phyloP scores from a whole-genome alignment of 1,140 invertebrate genomes.

The Grapholita molesta region DNA sequence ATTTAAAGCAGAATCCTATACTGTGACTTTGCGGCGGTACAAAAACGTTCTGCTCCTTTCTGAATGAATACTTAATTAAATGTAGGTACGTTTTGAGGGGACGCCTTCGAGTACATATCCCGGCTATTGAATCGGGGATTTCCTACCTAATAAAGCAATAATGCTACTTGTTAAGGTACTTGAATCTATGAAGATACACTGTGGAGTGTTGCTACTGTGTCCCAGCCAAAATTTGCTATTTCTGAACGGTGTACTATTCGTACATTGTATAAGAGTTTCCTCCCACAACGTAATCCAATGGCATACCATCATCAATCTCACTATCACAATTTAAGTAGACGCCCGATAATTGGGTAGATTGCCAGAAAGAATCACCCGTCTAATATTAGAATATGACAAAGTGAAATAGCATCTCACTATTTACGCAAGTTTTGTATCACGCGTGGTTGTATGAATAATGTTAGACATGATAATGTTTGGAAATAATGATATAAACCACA shows the following conservation, averaged over 20 bases:
- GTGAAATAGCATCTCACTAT: conserved; percentile 4
- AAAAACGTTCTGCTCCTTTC: neutral
- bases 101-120: too few species aligned
- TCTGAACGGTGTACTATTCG: neutral
- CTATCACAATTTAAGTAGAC: neutral
- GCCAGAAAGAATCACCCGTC: conserved; percentile 4
- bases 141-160: too few species aligned
- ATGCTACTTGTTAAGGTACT: too few species aligned
- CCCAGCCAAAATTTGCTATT: neutral
- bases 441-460: neutral
- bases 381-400: conserved; percentile 22
- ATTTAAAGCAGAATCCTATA: neutral
- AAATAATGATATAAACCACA: neutral
- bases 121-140: too few species aligned
- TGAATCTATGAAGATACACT: too few species aligned
- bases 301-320: neutral
- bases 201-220: too few species aligned
- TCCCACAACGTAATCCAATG: neutral
- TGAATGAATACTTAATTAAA: too few species aligned
- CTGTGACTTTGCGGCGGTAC: neutral
- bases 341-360: neutral
- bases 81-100: too few species aligned
- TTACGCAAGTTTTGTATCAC: conserved; percentile 16
- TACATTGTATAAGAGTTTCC: neutral
- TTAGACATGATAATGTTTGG: neutral